Percentiles rank a stretch among this genome's conserved stretches.
phyloP scores from a whole-genome alignment of 2,797 vertebrate genomes.

The Mallotus villosus region DNA sequence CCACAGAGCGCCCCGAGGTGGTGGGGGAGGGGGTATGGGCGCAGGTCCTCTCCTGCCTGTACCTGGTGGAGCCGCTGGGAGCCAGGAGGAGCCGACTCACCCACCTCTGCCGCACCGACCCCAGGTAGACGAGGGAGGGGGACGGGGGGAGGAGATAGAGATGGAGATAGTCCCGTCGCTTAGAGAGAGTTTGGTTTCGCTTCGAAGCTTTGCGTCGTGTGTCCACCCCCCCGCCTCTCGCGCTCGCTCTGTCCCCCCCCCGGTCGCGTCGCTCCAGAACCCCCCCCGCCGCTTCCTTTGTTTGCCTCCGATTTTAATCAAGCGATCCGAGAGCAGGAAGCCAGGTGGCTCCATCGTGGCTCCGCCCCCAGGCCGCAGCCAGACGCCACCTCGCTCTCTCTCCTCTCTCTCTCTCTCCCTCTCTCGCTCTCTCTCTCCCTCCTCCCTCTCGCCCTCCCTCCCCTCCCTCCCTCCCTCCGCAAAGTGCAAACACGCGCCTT shows the following conservation, averaged over 20 bases:
- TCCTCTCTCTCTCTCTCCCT: slow-evolving; percentile 10
- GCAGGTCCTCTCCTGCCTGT: slow-evolving; percentile 48
- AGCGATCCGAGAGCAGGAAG: too few relatives aligned
- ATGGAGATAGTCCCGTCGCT: neutral
- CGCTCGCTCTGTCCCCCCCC: too few relatives aligned
- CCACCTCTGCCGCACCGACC: slow-evolving; percentile 76
- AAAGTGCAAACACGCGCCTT: neutral
- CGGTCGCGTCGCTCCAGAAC: too few relatives aligned
- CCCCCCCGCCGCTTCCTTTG: too few relatives aligned
- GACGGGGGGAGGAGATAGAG: neutral
- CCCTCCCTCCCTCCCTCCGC: slow-evolving; percentile 13
- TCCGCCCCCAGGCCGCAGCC: too few relatives aligned
- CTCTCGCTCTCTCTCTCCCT: neutral
- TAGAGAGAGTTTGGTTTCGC: too few relatives aligned
- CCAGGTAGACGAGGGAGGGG: slow-evolving; percentile 61
- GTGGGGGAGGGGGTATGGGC: slow-evolving; percentile 55
- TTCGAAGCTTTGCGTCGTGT: neutral
- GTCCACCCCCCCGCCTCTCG: slow-evolving; percentile 15
- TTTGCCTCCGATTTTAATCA: too few relatives aligned
- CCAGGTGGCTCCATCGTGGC: too few relatives aligned
- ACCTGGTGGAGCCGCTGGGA: slow-evolving; percentile 76
- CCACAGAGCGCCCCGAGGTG: slow-evolving; percentile 65
- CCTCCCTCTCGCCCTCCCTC: neutral
- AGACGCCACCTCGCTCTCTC: too few relatives aligned
- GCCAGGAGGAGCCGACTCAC: slow-evolving; percentile 73